These are phyloP conservation scores for Muscidifurax raptorellus DNA, from an alignment of 1,140 invertebrate genomes.

Conservation along the genomic window DNA sequence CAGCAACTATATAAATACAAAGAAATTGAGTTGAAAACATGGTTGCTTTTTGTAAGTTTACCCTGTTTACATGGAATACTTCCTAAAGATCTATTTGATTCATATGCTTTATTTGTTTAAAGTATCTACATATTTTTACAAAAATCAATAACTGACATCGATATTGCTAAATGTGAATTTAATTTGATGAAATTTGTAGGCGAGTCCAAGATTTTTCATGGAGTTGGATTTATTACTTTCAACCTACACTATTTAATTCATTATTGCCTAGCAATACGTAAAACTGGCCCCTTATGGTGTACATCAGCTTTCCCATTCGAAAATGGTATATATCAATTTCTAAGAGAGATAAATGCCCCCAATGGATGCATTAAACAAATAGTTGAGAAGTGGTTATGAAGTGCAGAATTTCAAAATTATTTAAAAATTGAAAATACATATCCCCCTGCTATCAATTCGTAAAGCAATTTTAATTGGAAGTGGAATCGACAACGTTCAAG, in stretches of 20 bases:
- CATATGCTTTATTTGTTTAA: constrained; percentile 18
- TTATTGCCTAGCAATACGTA: constrained; percentile 21
- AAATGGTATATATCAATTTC: constrained; percentile 43
- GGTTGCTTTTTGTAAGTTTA: constrained; percentile 40
- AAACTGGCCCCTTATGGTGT: constrained; percentile 39
- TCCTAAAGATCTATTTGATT: constrained; percentile 22
- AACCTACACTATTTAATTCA: constrained; percentile 46
- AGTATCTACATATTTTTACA: constrained; percentile 31
- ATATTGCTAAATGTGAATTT: too few relatives aligned
- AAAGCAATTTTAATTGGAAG: background rate
- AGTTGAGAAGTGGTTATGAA: too few relatives aligned
- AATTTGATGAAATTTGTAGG: too few relatives aligned
- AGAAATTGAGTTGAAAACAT: background rate
- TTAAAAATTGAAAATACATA: too few relatives aligned
- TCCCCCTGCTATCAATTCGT: too few relatives aligned
- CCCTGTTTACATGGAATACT: constrained; percentile 23
- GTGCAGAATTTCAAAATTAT: too few relatives aligned
- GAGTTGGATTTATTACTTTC: constrained; percentile 20
- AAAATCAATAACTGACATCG: constrained; percentile 14
- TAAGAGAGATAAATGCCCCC: constrained; percentile 34
- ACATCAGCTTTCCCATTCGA: constrained; percentile 45
- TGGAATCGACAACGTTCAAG: background rate
- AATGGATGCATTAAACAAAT: constrained; percentile 38
- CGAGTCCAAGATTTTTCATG: too few relatives aligned
- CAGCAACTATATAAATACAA: constrained; percentile 12